Base-by-base conservation (phyloP, 92 coral and sea anemone species). In the Porites divaricata region DNA sequence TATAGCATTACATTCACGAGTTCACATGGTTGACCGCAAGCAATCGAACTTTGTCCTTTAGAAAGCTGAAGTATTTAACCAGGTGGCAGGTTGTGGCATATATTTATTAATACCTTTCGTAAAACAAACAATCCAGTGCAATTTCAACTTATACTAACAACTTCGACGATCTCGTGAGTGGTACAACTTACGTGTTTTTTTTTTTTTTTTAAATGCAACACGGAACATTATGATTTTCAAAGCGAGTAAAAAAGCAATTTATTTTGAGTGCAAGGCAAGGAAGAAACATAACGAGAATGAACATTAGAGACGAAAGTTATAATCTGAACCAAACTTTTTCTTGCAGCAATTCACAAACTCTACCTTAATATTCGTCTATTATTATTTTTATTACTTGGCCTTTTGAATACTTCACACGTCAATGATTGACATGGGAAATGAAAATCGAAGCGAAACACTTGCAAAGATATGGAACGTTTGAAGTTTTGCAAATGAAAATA, bases 11-110 rank as follows among this genome's bases (percentile, higher is more conserved):
- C 14, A 72, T 41, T 25, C 24, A 15, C 57, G 49, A 2, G 67
- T 76, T 11, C 59, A 54, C 59, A 11, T 54, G 59, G 12, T 24
- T 23, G 11, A 17, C 51, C 67, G 11, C 21, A 16, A 67, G 26
- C 50, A 24, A 7, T 51, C 15, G 73, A 78, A 78, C 63, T 63
- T 78, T 19, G 74, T 63, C 70, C 83, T 77, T 64, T 15, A n/a
- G 9, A 35, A 41, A 5, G 45, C 51, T 52, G 17, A 19, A 14
- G 20, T 9, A 14, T 41, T 25, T 48, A 17, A 61, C 35, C 45
- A 77, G 41, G 48, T 25, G 48, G 59, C 72, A 23, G 63, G 63
- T 64, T 65, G 51, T 77, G 61, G 28, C 77, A 53, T 26, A 52
- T 59, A 11, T 78, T 0, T 3, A 3, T 8, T 1, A n/a, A 6